Percentiles rank a stretch among this genome's conserved stretches.
Evolutionary conservation across 2,113 vertebrate genomes (phyloP).

Genomic region (Ammodytes marinus): DNA sequence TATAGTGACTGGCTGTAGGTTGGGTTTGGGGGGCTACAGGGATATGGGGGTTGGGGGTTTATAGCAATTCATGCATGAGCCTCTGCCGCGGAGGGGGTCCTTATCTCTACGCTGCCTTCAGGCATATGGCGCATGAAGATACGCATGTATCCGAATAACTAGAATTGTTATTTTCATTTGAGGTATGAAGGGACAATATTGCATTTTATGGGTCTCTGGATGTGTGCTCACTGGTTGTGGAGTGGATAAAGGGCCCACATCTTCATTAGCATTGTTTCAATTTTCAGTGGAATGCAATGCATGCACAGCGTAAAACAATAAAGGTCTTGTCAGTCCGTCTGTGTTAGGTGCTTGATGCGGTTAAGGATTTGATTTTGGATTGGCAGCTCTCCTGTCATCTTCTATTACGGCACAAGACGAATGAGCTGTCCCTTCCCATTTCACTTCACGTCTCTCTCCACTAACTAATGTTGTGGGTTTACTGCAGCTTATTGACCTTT

Average conservation of each 20-base stretch:
- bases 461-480: constrained; percentile 46
- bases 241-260: constrained; percentile 45
- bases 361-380: constrained; percentile 15
- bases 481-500: constrained; percentile 65
- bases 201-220: constrained; percentile 44
- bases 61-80: constrained; percentile 51
- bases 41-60: not conserved
- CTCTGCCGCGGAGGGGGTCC: constrained; percentile 34
- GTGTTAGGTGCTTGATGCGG: not conserved
- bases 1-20: constrained; percentile 70
- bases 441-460: not conserved
- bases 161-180: constrained; percentile 54
- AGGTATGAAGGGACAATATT: constrained; percentile 31
- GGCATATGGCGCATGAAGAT: constrained; percentile 71
- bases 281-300: constrained; percentile 2
- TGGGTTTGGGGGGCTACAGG: constrained; percentile 49
- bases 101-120: constrained; percentile 63
- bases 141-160: constrained; percentile 38
- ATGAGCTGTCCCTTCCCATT: not conserved
- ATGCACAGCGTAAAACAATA: not conserved
- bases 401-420: not conserved
- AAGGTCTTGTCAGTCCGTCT: constrained; percentile 8
- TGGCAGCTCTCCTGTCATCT: constrained; percentile 17
- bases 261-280: constrained; percentile 25
- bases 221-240: constrained; percentile 36